Percentiles rank a stretch among this genome's conserved stretches.
Conservation (phyloP, 2,113 vertebrate genomes). For the Poeciliopsis prolifica region DNA sequence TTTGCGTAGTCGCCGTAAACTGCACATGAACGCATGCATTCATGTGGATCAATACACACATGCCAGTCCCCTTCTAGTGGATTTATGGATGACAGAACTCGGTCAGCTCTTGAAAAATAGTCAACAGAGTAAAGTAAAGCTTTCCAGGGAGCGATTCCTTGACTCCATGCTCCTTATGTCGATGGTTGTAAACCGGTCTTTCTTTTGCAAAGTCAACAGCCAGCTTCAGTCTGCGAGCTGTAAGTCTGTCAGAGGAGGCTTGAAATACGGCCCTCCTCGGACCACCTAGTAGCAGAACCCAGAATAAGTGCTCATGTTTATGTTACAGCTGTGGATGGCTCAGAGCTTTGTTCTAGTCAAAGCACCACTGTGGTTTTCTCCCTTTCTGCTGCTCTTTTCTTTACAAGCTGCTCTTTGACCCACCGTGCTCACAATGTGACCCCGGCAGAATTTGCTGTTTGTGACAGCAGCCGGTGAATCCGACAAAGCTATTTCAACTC, state of each 20-base stretch:
- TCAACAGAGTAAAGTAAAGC: constrained; percentile 42
- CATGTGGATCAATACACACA: constrained; percentile 3
- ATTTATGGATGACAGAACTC: constrained; percentile 67
- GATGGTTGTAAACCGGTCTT: constrained; percentile 69
- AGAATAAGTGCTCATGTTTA: constrained; percentile 66
- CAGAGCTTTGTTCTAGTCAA: constrained; percentile 36
- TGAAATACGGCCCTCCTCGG: constrained; percentile 61
- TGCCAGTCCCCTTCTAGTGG: constrained; percentile 39
- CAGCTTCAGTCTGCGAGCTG: constrained; percentile 55
- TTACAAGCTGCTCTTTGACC: constrained; percentile 1
- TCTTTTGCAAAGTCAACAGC: constrained; percentile 76
- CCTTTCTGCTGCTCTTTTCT: not conserved
- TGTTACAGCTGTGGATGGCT: constrained; percentile 44
- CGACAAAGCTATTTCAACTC: constrained; percentile 37
- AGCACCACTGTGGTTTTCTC: not conserved
- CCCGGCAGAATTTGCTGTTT: constrained; percentile 16
- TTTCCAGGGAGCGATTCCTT: constrained; percentile 65
- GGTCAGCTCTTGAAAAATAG: constrained; percentile 60
- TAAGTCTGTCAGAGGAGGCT: constrained; percentile 63
- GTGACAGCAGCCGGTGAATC: constrained; percentile 46
- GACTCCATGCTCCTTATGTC: constrained; percentile 64
- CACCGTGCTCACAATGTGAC: not conserved
- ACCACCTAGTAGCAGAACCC: constrained; percentile 60
- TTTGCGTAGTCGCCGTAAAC: constrained; percentile 32
- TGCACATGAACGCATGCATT: not conserved